These are phyloP conservation scores for Pluvialis apricaria DNA, from an alignment of 2,113 vertebrate genomes.

Conservation along the genomic window DNA sequence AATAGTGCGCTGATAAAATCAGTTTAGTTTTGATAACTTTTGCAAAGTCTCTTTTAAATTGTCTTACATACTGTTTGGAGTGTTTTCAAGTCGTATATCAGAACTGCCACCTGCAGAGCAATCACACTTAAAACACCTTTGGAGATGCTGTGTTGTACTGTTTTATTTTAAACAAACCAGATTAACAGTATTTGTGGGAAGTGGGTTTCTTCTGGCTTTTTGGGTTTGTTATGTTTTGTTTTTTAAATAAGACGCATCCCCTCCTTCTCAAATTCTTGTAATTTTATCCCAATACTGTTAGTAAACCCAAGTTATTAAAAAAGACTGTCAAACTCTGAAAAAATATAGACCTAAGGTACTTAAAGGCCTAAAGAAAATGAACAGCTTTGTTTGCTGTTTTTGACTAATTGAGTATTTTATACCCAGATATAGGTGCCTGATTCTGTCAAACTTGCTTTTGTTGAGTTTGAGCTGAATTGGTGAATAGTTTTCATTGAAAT, in stretches of 20 bases:
- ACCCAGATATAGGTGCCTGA: neutral
- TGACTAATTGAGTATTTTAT: neutral
- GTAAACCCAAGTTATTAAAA: neutral
- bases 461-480: neutral
- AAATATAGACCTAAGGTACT: neutral
- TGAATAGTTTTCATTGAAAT: neutral
- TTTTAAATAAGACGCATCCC: neutral
- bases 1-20: constrained; percentile 42
- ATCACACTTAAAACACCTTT: neutral
- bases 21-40: constrained; percentile 49
- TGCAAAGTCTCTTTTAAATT: constrained; percentile 35
- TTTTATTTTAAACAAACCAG: neutral
- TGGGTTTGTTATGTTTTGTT: neutral
- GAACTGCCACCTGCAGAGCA: constrained; percentile 25
- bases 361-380: neutral
- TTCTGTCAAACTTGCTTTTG: neutral
- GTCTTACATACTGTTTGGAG: neutral
- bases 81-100: neutral
- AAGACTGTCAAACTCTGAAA: neutral
- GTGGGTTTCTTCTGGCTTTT: neutral
- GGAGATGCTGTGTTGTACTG: neutral
- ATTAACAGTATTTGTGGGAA: neutral
- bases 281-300: neutral
- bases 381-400: neutral
- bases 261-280: neutral